Evolutionary conservation across 2,797 vertebrate species (phyloP), one percentile per base, ranked within the genome.

Genomic region (Tenualosa ilisha): DNA sequence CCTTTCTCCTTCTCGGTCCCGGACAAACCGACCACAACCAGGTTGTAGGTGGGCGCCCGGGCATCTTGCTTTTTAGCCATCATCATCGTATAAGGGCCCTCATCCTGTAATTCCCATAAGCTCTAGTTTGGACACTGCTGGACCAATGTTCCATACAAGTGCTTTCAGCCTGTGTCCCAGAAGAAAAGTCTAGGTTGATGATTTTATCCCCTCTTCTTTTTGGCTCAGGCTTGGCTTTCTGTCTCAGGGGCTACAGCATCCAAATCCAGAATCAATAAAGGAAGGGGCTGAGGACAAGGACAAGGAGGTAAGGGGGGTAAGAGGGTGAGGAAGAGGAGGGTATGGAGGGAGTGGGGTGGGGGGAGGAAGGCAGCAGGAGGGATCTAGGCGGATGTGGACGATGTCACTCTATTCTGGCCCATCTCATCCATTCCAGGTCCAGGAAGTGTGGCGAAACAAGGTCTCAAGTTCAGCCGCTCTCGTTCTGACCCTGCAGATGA

Each of bases 61-160:
- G 93, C 96, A 96, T 99, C 98, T 96, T 99, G 98, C 96, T 99
- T 99, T 94, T 97, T 97, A 91, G 98, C 98, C 98, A 99, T 99
- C 96, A 98, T 97, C 91, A 97, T 97, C 87, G 94, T 93, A 92
- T 93, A 90, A 94, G 92, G 94, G 90, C 91, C 81, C 91, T 96
- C 98, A 99, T 99, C 96, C 96, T 97, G 97, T 94, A 96, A 96
- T 96, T 89, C 88, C 91, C 92, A 85, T 90, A 92, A 92, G 95
- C 94, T 95, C 94, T 95, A 94, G 0, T 93, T 92, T 92, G 90
- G 94, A 92, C 86, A 86, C 91, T 88, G 86, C 90, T 89, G 85
- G 89, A 87, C 84, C 89, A 81, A 40, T 89, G 51, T 81, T 88
- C 89, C 86, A 81, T 81, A 86, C 22, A 82, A 88, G 81, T 84